These are phyloP conservation scores for Lontra canadensis DNA, from an alignment of 2,113 vertebrate species.

Conservation along the genomic window DNA sequence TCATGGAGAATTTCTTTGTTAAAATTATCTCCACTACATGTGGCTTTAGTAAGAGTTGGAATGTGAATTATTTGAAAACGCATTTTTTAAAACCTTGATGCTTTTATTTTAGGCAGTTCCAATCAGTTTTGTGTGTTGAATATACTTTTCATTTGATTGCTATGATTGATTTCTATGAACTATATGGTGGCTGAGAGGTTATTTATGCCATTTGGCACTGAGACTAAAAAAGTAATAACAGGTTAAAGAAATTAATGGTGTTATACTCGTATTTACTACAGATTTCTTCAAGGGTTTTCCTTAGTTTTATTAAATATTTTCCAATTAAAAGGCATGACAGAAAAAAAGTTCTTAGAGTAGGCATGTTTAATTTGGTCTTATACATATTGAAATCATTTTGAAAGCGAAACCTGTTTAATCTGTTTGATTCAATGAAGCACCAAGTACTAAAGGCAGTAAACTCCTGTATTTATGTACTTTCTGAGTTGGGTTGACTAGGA, in stretches of 20 bases:
- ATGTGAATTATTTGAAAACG: neutral
- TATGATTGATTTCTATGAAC: constrained; percentile 57
- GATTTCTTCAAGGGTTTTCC: neutral
- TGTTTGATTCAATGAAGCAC: constrained; percentile 27
- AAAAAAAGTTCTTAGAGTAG: constrained; percentile 4
- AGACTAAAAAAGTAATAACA: constrained; percentile 25
- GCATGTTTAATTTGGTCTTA: neutral
- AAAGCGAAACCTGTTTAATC: neutral
- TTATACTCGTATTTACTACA: neutral
- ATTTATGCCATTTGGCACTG: neutral
- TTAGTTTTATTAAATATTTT: constrained; percentile 7
- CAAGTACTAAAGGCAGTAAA: constrained; percentile 35
- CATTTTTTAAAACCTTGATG: neutral
- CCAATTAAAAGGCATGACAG: neutral
- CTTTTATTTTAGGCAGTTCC: constrained; percentile 38
- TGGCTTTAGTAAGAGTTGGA: neutral
- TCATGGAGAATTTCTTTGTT: neutral
- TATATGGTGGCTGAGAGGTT: neutral
- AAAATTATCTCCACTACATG: neutral
- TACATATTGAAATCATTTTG: neutral
- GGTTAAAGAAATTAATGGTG: neutral
- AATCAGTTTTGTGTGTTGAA: neutral
- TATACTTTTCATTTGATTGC: constrained; percentile 10
- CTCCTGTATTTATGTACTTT: constrained; percentile 16
- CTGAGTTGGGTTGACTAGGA: constrained; percentile 24